A percentile compares a stretch with the other conserved stretches of the same genome.
Evolutionary conservation across 2,797 vertebrate genomes (phyloP).

Genomic region (Diplodus sargus): DNA sequence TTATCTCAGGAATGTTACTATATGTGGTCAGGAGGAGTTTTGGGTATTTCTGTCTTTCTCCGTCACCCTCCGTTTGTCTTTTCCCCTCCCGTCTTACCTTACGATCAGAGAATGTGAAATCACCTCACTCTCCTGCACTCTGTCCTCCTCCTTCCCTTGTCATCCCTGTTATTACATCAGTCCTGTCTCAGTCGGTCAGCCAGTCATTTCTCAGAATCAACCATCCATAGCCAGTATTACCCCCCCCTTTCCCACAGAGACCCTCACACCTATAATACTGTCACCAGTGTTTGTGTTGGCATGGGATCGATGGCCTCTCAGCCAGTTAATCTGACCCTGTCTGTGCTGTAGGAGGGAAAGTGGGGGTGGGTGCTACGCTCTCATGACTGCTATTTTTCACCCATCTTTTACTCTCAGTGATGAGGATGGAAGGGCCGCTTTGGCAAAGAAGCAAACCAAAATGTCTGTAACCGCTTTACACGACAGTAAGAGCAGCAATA

Average conservation of each 20-base stretch:
- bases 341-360: constrained; percentile 30
- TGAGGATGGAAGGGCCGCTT: not conserved
- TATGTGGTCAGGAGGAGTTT: constrained; percentile 40
- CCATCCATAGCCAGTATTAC: constrained; percentile 14
- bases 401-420: constrained; percentile 25
- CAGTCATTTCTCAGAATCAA: constrained; percentile 59
- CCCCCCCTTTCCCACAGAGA: not conserved
- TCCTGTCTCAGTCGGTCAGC: constrained; percentile 20
- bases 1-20: constrained; percentile 47
- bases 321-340: constrained; percentile 49
- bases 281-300: constrained; percentile 61
- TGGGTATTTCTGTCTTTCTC: constrained; percentile 33
- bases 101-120: constrained; percentile 10
- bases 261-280: constrained; percentile 56
- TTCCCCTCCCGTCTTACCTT: not conserved
- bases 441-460: not conserved
- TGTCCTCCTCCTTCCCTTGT: not conserved
- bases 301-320: constrained; percentile 46
- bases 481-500: constrained; percentile 6
- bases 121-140: not conserved
- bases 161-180: constrained; percentile 21
- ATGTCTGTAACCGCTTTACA: not conserved
- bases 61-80: not conserved
- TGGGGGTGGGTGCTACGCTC: constrained; percentile 18
- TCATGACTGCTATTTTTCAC: constrained; percentile 29